These are phyloP conservation scores for Hirundo rustica DNA, from an alignment of 2,797 vertebrate species.

Conservation along the genomic window DNA sequence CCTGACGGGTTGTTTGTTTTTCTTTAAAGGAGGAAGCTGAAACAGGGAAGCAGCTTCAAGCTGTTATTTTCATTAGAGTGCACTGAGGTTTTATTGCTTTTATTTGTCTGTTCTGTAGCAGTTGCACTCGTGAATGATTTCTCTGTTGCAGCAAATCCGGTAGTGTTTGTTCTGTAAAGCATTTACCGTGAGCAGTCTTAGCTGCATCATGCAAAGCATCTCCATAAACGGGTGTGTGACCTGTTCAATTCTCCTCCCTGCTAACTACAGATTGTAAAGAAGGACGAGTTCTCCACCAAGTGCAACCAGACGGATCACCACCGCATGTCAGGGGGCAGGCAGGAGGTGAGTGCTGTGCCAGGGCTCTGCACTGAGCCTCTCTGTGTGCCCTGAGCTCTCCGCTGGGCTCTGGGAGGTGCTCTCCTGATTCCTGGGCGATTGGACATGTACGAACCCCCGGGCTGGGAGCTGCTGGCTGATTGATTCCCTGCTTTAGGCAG, in stretches of 20 bases:
- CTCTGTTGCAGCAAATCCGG: background rate
- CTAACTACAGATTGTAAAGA: constrained; percentile 87
- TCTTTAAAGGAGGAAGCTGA: background rate
- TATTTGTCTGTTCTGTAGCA: background rate
- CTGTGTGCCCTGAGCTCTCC: background rate
- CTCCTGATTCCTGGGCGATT: background rate
- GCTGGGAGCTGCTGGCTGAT: background rate
- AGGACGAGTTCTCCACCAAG: constrained; percentile 97
- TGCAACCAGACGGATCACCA: constrained; percentile 98
- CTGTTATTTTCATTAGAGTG: background rate
- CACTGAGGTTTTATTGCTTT: background rate
- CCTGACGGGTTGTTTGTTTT: background rate
- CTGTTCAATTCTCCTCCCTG: background rate
- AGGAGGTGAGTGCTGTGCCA: constrained; percentile 82
- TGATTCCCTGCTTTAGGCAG: background rate
- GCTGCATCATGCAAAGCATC: background rate
- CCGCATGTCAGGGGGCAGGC: constrained; percentile 95
- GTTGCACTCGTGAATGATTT: background rate
- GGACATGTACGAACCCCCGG: fast-evolving
- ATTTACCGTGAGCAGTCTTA: background rate
- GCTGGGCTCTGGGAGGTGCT: background rate
- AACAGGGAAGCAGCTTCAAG: background rate
- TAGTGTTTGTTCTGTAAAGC: background rate
- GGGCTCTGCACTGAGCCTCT: background rate
- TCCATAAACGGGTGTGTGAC: background rate